These are phyloP conservation scores for Andrena minutula DNA, from an alignment of 2,888 invertebrate species.

Conservation along the genomic window DNA sequence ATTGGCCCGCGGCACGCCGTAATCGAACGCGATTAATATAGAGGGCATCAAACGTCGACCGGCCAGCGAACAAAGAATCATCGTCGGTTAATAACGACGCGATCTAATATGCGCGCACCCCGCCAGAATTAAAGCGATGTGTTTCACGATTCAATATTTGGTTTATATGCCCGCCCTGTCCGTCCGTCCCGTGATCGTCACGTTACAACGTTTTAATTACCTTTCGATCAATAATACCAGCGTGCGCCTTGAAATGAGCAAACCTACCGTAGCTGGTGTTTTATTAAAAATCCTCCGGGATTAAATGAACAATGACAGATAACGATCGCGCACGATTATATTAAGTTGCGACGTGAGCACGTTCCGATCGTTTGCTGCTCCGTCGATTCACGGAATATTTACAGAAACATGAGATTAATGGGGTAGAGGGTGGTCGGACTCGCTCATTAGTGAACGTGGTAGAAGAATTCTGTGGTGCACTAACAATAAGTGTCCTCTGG, in stretches of 20 bases:
- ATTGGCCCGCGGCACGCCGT: conserved; percentile 44
- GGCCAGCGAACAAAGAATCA: conserved; percentile 25
- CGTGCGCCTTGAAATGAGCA: conserved; percentile 12
- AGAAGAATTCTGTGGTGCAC: not conserved
- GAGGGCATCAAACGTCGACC: conserved; percentile 21
- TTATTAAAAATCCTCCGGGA: not conserved
- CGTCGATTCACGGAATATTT: not conserved
- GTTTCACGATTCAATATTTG: conserved; percentile 50
- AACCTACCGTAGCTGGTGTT: conserved; percentile 16
- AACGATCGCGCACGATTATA: not conserved
- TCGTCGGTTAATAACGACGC: not conserved
- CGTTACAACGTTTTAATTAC: conserved; percentile 50
- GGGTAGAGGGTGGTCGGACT: too few relatives aligned
- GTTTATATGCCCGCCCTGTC: conserved; percentile 16
- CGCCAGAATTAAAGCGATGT: conserved; percentile 26
- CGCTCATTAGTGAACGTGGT: not conserved
- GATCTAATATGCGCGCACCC: conserved; percentile 22
- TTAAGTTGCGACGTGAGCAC: not conserved
- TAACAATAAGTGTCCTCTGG: too few relatives aligned
- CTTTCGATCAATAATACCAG: conserved; percentile 12
- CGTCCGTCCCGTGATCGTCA: not conserved
- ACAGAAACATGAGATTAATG: not conserved
- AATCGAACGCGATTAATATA: conserved; percentile 36
- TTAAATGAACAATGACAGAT: not conserved
- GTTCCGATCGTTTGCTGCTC: not conserved